Percentiles rank a stretch among this genome's conserved stretches.
Evolutionary conservation across 2,888 invertebrate genomes (phyloP).

Genomic region (Sericinus montela): DNA sequence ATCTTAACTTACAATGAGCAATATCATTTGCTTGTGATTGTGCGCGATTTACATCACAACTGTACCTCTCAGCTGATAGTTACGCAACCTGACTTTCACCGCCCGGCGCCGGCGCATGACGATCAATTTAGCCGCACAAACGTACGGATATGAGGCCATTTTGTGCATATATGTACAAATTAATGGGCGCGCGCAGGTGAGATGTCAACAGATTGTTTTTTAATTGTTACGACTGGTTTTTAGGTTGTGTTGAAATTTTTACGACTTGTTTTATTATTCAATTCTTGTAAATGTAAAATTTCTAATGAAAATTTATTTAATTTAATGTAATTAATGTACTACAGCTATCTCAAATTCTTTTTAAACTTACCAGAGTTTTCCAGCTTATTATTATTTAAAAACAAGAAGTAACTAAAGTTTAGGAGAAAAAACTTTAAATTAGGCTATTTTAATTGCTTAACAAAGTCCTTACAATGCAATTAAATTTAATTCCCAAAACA

Average conservation of each 20-base stretch:
- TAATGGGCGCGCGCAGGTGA: conserved; percentile 10
- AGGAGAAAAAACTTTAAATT: too few relatives aligned
- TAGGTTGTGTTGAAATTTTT: background rate
- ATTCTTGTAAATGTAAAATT: too few relatives aligned
- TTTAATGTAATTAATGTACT: too few relatives aligned
- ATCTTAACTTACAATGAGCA: conserved; percentile 6
- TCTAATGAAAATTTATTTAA: too few relatives aligned
- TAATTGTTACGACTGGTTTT: conserved; percentile 11
- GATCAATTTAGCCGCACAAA: conserved; percentile 18
- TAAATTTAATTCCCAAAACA: too few relatives aligned
- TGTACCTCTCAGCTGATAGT: conserved; percentile 38
- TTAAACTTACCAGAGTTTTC: too few relatives aligned
- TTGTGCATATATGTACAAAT: conserved; percentile 14
- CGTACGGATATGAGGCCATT: conserved; percentile 12
- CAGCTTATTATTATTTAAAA: too few relatives aligned
- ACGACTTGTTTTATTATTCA: background rate
- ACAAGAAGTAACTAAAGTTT: too few relatives aligned
- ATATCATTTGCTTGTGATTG: conserved; percentile 14
- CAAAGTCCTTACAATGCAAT: too few relatives aligned
- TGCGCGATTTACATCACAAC: conserved; percentile 10
- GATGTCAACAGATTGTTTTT: conserved; percentile 17
- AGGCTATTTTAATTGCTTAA: too few relatives aligned
- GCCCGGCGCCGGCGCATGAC: conserved; percentile 34
- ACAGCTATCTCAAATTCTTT: too few relatives aligned
- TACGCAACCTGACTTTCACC: conserved; percentile 45